Evolutionary conservation across 2,797 vertebrate genomes (phyloP).

Genomic region (Myiothlypis coronata): DNA sequence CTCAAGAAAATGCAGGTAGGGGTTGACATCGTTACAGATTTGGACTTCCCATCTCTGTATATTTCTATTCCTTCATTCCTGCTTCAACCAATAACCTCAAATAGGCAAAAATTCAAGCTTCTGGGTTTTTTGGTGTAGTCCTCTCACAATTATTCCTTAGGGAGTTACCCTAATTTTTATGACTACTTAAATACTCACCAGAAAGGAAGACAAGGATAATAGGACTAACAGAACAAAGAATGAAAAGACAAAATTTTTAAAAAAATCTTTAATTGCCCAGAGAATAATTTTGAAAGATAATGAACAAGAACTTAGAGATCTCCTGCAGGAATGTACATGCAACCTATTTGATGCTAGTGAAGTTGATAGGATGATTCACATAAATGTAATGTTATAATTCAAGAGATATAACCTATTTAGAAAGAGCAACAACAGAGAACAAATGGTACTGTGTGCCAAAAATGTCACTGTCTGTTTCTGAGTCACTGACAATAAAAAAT

Average conservation of each 20-base stretch:
- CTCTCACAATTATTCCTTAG: background rate
- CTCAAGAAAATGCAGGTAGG: background rate
- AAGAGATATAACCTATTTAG: background rate
- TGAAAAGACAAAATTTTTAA: background rate
- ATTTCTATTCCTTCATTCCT: background rate
- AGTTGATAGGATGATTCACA: slow-evolving; percentile 7
- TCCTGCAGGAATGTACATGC: background rate
- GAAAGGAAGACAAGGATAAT: background rate
- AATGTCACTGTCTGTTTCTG: slow-evolving; percentile 6
- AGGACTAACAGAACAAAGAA: background rate
- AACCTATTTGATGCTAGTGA: background rate
- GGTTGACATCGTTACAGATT: background rate
- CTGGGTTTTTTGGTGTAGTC: background rate
- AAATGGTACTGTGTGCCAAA: slow-evolving; percentile 2
- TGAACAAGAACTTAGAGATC: background rate
- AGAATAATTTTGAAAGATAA: background rate
- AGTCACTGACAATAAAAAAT: slow-evolving; percentile 32
- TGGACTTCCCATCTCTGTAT: background rate
- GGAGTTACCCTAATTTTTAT: background rate
- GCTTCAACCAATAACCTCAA: background rate
- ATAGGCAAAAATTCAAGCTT: background rate
- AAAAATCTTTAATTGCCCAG: background rate
- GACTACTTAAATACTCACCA: background rate
- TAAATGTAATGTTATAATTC: background rate
- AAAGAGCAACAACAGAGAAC: background rate